Base-by-base conservation (phyloP, 2,797 vertebrate genomes). In the Muraenolepis orangiensis region DNA sequence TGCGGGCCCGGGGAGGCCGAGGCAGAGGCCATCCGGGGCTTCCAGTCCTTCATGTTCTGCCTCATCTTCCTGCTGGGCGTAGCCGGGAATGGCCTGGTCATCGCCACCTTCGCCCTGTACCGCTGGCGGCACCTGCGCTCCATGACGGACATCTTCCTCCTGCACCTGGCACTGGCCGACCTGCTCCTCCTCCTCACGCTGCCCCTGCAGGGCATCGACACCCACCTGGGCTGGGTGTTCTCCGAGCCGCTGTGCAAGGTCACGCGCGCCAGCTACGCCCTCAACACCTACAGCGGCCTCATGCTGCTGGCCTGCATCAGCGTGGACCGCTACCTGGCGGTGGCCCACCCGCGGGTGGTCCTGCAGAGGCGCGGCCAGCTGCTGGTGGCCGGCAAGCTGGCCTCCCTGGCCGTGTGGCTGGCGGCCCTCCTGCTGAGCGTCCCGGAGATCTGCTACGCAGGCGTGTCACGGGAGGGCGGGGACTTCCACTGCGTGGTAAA, bases 251-350 rank as follows among this genome's bases (percentile, higher is more conserved):
- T 94, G 66, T 98, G 96, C 92, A 94, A 89, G 31, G 74, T 57
- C 0, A 90, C 88, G 34, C 90, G 93, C 0, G 93, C 94, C 1
- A 81, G 94, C 85, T 94, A 96, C 0, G 90, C 94, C 0, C 88
- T 97, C 78, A 98, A 96, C 82, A 97, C 95, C 14, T 95, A 96
- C 72, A 94, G 95, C 0, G 96, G 97, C 3, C 93, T 98, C 79
- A 80, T 98, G 79, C 93, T 98, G 85, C 90, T 99, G 31, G 96
- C 95, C 29, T 95, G 95, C 84, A 95, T 99, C 85, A 98, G 96
- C 0, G 74, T 95, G 0, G 96, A 98, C 78, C 96, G 97, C 81
- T 98, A 98, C 10, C 73, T 96, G 85, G 93, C 93, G 84, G 96
- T 99, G 0, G 94, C 93, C 0, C 82, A 61, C 36, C 92, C 93